phyloP scores from a whole-genome alignment of 2,888 invertebrate genomes.

The Flabesymbios commensalis region DNA sequence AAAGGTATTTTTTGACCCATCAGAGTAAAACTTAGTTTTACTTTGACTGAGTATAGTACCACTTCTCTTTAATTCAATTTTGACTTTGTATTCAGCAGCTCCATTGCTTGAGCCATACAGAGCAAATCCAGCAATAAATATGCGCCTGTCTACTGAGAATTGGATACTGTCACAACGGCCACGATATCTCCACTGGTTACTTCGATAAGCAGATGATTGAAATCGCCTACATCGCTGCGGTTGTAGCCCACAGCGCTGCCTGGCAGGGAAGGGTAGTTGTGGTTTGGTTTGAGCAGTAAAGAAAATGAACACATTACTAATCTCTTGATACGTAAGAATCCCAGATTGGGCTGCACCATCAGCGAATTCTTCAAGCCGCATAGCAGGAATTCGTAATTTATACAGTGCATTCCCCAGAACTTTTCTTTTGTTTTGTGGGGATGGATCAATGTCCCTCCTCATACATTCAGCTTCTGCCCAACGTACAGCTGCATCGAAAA shows the following conservation, averaged over 20 bases:
- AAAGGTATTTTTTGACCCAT: slow-evolving; percentile 94
- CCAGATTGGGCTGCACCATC: slow-evolving; percentile 92
- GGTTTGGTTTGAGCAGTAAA: slow-evolving; percentile 91
- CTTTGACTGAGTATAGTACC: slow-evolving; percentile 87
- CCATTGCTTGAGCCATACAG: slow-evolving; percentile 95
- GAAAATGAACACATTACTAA: slow-evolving; percentile 91
- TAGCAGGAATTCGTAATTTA: slow-evolving; percentile 88
- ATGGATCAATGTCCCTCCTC: slow-evolving; percentile 79
- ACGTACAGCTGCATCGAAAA: slow-evolving; percentile 82
- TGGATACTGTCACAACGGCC: slow-evolving; percentile 96
- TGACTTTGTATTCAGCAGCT: slow-evolving; percentile 91
- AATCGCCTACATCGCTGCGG: slow-evolving; percentile 94
- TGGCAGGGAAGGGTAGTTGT: slow-evolving; percentile 78
- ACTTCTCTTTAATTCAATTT: slow-evolving; percentile 88
- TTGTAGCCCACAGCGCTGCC: slow-evolving; percentile 84
- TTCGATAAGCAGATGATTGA: slow-evolving; percentile 87
- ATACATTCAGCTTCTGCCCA: slow-evolving; percentile 92
- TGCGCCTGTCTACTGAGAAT: slow-evolving; percentile 91
- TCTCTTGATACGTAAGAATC: slow-evolving; percentile 88
- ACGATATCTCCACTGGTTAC: slow-evolving; percentile 95
- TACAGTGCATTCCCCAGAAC: slow-evolving; percentile 73
- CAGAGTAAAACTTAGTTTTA: slow-evolving; percentile 91
- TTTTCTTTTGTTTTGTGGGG: slow-evolving; percentile 71
- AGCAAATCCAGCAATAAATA: slow-evolving; percentile 94
- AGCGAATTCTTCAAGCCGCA: slow-evolving; percentile 91